phyloP scores from a whole-genome alignment of 2,113 vertebrate genomes.

The Hippolais icterina region DNA sequence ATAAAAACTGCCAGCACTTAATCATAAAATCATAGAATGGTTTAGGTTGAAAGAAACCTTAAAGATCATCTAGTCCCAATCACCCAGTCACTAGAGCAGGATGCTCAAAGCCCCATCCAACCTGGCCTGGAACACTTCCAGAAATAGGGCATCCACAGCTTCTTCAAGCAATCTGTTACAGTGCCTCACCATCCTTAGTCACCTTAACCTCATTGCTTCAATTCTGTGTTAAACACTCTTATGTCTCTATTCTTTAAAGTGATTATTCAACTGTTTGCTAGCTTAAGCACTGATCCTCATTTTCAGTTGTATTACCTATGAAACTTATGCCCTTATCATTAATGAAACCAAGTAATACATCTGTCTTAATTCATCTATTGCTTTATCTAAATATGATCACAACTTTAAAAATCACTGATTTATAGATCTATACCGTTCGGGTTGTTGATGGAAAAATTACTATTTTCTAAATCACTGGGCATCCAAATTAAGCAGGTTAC shows the following conservation, averaged over 20 bases:
- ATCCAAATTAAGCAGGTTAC: neutral
- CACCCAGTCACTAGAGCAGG: neutral
- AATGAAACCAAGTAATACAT: neutral
- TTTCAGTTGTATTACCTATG: neutral
- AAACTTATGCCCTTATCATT: neutral
- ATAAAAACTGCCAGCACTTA: neutral
- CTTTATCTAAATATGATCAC: neutral
- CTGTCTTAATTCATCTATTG: neutral
- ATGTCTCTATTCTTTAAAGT: neutral
- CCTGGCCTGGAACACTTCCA: neutral
- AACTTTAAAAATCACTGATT: neutral
- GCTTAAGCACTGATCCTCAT: neutral
- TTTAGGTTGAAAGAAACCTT: neutral
- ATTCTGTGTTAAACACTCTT: neutral
- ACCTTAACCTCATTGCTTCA: neutral
- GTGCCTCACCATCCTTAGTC: neutral
- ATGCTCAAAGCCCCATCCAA: neutral
- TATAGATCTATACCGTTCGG: neutral
- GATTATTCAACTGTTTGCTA: neutral
- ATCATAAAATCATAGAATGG: neutral
- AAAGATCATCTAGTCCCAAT: neutral
- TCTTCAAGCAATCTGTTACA: neutral
- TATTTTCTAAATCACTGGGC: neutral
- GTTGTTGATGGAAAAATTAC: neutral
- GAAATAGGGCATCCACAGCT: neutral